A percentile compares a stretch with the other conserved stretches of the same genome.
phyloP scores from a whole-genome alignment of 2,113 vertebrate genomes.

The Crotalus viridis region DNA sequence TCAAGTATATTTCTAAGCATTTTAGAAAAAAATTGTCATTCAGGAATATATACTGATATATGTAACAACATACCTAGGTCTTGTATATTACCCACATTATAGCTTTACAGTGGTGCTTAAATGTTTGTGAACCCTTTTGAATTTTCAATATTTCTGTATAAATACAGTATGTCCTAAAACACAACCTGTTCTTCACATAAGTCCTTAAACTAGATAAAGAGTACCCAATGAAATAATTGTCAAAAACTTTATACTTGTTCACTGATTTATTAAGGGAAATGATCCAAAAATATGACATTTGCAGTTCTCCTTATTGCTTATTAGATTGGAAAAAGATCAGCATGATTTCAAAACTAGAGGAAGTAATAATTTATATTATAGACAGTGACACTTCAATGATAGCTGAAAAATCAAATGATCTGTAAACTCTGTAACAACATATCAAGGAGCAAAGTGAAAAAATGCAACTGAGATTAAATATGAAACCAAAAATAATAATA shows the following conservation, averaged over 20 bases:
- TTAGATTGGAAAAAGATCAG: neutral
- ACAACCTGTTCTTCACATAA: neutral
- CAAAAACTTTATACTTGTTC: neutral
- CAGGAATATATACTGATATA: neutral
- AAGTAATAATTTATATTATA: neutral
- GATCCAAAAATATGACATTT: neutral
- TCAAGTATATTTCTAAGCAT: slow-evolving; percentile 7
- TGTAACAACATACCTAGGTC: neutral
- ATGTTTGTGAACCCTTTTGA: neutral
- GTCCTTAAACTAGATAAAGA: neutral
- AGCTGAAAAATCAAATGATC: neutral
- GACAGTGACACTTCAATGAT: neutral
- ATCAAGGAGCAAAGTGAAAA: neutral
- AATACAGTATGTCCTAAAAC: neutral
- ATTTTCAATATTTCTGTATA: neutral
- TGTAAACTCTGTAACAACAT: neutral
- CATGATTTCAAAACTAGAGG: neutral
- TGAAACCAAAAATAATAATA: neutral
- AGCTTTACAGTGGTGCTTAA: neutral
- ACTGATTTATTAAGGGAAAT: neutral
- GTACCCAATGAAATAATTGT: neutral
- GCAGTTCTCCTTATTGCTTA: neutral
- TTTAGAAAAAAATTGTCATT: neutral
- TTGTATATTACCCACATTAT: neutral
- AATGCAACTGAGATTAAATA: neutral